phyloP scores from a whole-genome alignment of 2,113 vertebrate species.

The Drymodes brunneopygia region DNA sequence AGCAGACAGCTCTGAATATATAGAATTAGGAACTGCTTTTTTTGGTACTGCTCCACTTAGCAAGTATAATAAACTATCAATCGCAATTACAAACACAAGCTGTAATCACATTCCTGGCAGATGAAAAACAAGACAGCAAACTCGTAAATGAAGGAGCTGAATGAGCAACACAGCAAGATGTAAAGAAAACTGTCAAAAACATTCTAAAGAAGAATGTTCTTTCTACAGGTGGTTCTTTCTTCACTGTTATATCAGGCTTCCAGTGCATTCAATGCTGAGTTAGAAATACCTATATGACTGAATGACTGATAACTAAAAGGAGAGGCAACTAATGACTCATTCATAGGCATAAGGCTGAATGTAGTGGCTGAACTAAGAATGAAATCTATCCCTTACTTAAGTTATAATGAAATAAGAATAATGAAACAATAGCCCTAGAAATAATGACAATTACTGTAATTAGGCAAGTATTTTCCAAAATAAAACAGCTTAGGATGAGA shows the following conservation, averaged over 20 bases:
- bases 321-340: neutral
- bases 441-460: neutral
- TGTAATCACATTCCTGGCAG: neutral
- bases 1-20: neutral
- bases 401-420: neutral
- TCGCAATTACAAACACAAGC: neutral
- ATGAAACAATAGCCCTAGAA: neutral
- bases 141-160: neutral
- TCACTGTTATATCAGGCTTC: neutral
- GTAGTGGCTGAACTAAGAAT: neutral
- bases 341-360: neutral
- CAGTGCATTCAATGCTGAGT: neutral
- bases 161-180: neutral
- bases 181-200: neutral
- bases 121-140: neutral
- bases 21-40: neutral
- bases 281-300: neutral
- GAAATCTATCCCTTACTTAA: neutral
- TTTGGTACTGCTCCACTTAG: neutral
- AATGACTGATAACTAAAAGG: neutral
- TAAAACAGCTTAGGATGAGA: neutral
- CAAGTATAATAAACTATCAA: neutral
- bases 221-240: neutral
- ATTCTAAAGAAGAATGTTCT: neutral
- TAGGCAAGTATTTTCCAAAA: neutral